phyloP scores from a whole-genome alignment of 2,113 vertebrate genomes.

The Aphelocoma coerulescens region DNA sequence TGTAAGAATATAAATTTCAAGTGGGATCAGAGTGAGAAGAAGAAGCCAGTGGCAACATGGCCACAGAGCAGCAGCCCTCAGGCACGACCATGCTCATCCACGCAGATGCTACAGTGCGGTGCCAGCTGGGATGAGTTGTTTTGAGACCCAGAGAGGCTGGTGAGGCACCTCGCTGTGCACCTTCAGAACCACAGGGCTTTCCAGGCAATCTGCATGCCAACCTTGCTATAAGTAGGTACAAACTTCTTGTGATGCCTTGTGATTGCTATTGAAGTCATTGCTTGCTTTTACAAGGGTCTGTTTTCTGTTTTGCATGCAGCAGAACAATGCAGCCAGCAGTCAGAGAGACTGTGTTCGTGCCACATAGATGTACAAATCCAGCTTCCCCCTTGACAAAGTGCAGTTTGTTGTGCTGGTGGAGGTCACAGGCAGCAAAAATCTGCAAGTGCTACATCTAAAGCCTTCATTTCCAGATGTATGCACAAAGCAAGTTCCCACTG shows the following conservation, averaged over 20 bases:
- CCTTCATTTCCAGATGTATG: not conserved
- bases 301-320: not conserved
- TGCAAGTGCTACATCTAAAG: not conserved
- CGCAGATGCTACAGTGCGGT: accelerated
- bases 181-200: not conserved
- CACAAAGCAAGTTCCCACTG: not conserved
- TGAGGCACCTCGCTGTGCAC: not conserved
- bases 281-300: not conserved
- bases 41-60: not conserved
- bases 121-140: not conserved
- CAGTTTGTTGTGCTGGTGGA: not conserved
- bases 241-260: not conserved
- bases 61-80: not conserved
- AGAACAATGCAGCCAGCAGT: not conserved
- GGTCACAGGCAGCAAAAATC: not conserved
- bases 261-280: not conserved
- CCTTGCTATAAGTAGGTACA: not conserved
- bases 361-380: not conserved
- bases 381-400: not conserved
- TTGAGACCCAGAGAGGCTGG: not conserved
- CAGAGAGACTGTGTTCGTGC: not conserved
- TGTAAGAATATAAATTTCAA: not conserved
- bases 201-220: not conserved
- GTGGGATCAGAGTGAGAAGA: not conserved
- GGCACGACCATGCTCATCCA: accelerated